phyloP scores from a whole-genome alignment of 2,113 vertebrate genomes.

The Agelaius phoeniceus region DNA sequence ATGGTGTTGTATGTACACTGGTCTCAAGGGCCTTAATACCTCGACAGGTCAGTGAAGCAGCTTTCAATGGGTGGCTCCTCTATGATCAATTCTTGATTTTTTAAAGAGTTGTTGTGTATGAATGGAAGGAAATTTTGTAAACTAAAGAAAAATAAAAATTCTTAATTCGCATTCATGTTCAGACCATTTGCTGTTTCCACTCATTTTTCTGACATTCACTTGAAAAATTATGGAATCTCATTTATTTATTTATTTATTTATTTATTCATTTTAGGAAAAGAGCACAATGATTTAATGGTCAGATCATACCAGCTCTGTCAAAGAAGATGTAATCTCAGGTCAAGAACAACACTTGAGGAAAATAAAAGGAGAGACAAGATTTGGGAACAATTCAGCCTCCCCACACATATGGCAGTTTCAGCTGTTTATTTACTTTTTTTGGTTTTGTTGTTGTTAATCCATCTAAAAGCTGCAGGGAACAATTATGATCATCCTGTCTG shows the following conservation, averaged over 20 bases:
- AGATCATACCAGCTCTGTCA: not conserved
- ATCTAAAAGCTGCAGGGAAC: conserved; percentile 22
- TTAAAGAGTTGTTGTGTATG: not conserved
- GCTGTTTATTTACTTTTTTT: not conserved
- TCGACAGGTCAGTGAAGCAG: not conserved
- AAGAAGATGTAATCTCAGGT: not conserved
- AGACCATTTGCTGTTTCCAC: not conserved
- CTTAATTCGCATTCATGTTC: not conserved
- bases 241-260: not conserved
- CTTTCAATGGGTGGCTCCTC: not conserved
- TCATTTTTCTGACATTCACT: not conserved
- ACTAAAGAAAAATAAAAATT: not conserved
- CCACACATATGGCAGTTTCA: not conserved
- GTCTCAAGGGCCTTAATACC: not conserved
- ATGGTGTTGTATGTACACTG: not conserved
- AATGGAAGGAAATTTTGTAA: not conserved
- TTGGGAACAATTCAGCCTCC: not conserved
- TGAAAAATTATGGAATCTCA: not conserved
- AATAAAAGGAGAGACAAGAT: not conserved
- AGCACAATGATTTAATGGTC: not conserved
- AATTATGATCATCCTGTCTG: conserved; percentile 52
- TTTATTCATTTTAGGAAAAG: not conserved
- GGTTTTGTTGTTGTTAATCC: not conserved
- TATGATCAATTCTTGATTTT: not conserved
- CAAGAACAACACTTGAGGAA: not conserved